phyloP scores from a whole-genome alignment of 2,888 invertebrate species.

The Eretmocerus hayati region DNA sequence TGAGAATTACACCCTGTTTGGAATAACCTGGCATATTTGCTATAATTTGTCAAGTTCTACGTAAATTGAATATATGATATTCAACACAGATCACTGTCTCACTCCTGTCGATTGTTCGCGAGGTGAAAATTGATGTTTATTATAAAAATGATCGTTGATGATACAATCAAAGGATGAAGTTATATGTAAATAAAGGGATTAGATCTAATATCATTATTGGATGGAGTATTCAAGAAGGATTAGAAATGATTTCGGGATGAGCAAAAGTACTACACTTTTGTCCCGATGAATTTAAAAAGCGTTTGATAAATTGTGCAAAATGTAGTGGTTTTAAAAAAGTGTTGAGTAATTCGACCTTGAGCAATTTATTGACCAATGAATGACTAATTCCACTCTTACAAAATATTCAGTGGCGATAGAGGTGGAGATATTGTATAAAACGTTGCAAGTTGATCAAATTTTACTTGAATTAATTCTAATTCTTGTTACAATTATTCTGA shows the following conservation, averaged over 20 bases:
- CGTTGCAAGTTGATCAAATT: slow-evolving; percentile 18
- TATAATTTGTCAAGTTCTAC: too few relatives aligned
- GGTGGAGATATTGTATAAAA: slow-evolving; percentile 22
- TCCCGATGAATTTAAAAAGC: too few relatives aligned
- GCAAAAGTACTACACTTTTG: too few relatives aligned
- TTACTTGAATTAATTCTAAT: slow-evolving; percentile 20
- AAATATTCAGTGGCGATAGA: slow-evolving; percentile 15
- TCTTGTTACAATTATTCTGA: slow-evolving; percentile 21
- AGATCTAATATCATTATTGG: too few relatives aligned
- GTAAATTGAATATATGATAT: too few relatives aligned
- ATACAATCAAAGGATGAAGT: slow-evolving; percentile 10
- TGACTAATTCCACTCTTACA: slow-evolving; percentile 19
- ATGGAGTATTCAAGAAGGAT: too few relatives aligned
- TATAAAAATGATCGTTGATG: slow-evolving; percentile 15
- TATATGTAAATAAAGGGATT: slow-evolving; percentile 13
- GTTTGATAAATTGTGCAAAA: too few relatives aligned
- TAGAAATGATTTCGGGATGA: too few relatives aligned
- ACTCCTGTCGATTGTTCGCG: slow-evolving; percentile 11
- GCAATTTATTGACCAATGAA: slow-evolving; percentile 17
- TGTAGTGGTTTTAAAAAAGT: too few relatives aligned
- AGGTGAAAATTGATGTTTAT: slow-evolving; percentile 15
- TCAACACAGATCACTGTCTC: slow-evolving; percentile 18
- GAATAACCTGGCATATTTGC: too few relatives aligned
- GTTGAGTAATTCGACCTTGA: too few relatives aligned
- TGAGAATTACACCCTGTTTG: too few relatives aligned